A percentile compares a stretch with the other conserved stretches of the same genome.
Conservation (phyloP, 2,888 invertebrate genomes). For the Drepana falcataria region DNA sequence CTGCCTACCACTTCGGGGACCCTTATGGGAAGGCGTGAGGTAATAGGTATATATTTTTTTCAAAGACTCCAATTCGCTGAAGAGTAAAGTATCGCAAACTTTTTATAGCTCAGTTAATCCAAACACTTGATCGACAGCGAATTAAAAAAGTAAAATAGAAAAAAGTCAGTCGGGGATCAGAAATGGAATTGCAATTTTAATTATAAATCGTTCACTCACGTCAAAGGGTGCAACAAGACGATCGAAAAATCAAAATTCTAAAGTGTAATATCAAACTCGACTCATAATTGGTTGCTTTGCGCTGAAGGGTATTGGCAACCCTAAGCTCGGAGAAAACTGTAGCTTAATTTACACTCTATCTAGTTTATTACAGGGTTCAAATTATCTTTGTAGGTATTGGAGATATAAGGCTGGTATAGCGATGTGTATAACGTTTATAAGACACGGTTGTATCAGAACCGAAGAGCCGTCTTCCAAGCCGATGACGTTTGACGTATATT, state of each 20-base stretch:
- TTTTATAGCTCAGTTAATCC: constrained; percentile 30
- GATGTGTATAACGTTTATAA: constrained; percentile 69
- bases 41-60: too few relatives aligned
- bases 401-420: constrained; percentile 44
- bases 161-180: constrained; percentile 26
- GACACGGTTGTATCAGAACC: constrained; percentile 70
- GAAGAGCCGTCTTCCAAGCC: constrained; percentile 71
- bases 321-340: constrained; percentile 19
- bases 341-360: constrained; percentile 18
- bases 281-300: constrained; percentile 70
- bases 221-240: constrained; percentile 66
- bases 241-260: constrained; percentile 71
- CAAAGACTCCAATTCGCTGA: constrained; percentile 4
- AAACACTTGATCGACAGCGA: constrained; percentile 59
- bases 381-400: constrained; percentile 13
- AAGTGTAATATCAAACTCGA: constrained; percentile 71
- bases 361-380: constrained; percentile 8
- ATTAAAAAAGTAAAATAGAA: constrained; percentile 49
- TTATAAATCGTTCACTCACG: constrained; percentile 60
- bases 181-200: constrained; percentile 70
- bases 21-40: too few relatives aligned
- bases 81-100: constrained; percentile 7
- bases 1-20: too few relatives aligned
- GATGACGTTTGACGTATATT: constrained; percentile 77
- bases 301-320: constrained; percentile 38